Conservation (phyloP, 2,113 vertebrate species). For the Ochotona curzoniae region DNA sequence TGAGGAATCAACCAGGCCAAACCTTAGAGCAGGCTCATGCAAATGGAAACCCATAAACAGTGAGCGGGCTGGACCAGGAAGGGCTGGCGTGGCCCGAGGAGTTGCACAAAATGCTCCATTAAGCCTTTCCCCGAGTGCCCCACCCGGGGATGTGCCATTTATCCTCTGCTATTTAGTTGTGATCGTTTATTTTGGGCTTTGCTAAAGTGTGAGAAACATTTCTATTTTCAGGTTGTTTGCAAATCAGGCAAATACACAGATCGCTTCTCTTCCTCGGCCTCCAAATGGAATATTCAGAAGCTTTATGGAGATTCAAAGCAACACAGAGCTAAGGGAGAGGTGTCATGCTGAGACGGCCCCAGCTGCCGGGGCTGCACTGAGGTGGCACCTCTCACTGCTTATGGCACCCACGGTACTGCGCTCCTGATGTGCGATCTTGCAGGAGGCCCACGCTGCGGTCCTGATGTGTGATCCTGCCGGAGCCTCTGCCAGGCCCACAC, state of each 20-base stretch:
- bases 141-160: conserved; percentile 27
- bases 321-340: conserved; percentile 63
- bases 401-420: too few species aligned
- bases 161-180: not conserved
- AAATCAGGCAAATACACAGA: conserved; percentile 70
- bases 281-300: conserved; percentile 21
- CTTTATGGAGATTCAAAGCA: conserved; percentile 55
- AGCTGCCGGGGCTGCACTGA: not conserved
- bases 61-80: conserved; percentile 27
- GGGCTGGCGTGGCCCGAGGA: conserved; percentile 56
- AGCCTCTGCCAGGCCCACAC: too few species aligned
- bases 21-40: conserved; percentile 75
- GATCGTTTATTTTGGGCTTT: conserved; percentile 19
- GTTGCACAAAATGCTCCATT: conserved; percentile 44
- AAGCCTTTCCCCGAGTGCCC: conserved; percentile 51
- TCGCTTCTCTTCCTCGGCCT: conserved; percentile 43
- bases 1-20: conserved; percentile 83
- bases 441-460: too few species aligned
- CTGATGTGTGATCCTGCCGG: too few species aligned
- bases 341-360: conserved; percentile 37
- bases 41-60: conserved; percentile 77
- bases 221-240: conserved; percentile 57
- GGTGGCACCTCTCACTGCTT: too few species aligned
- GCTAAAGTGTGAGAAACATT: conserved; percentile 5
- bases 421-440: too few species aligned